Base-by-base conservation (phyloP, 2,113 vertebrate genomes). In the Sardina pilchardus region DNA sequence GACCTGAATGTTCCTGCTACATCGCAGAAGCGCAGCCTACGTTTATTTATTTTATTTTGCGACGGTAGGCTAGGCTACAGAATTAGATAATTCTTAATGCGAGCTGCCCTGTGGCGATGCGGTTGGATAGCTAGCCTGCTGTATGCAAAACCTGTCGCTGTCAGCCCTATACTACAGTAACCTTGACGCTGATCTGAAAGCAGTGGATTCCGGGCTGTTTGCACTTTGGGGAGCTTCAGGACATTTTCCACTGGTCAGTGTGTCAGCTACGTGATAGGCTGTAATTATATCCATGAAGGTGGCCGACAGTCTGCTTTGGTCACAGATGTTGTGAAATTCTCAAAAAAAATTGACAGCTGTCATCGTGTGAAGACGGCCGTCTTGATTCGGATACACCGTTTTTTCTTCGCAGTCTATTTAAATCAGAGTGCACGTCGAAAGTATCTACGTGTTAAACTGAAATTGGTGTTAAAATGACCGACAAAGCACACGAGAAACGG, bases 1-100 rank as follows among this genome's bases (percentile, higher is more conserved):
- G 6, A 5, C 24, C 21, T 63, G 56, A 7, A 9, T 63, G 21
- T n/a, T 63, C 21, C n/a, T 4, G 16, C 16, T 63, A 63, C 56
- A 26, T 63, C 24, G 56, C 21, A 5, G 21, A 24, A 63, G 9
- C 56, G 6, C 24, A 8, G 21, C 24, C 21, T 63, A 26, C 56
- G 56, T 63, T 63, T 26, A 63, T 63, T 63, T 56, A 24, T 63
- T 63, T 63, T 63, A 63, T 63, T 63, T 26, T 63, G 56, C 56
- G 21, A 63, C 50, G 17, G 50, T 63, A n/a, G 56, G 19, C 24
- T n/a, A 26, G 56, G 19, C 24, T n/a, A 26, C 24, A 8, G 56
- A 63, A 63, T 4, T 24, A 63, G 24, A 63, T 26, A 24, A 24
- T 26, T 63, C 21, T 63, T n/a, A n/a, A 26, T 63, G 56, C 24